Evolutionary conservation across 30 jellyfish, hydroid and myxozoan species (phyloP), one percentile per base, ranked within the genome.

Genomic region (Cassiopea xamachana): DNA sequence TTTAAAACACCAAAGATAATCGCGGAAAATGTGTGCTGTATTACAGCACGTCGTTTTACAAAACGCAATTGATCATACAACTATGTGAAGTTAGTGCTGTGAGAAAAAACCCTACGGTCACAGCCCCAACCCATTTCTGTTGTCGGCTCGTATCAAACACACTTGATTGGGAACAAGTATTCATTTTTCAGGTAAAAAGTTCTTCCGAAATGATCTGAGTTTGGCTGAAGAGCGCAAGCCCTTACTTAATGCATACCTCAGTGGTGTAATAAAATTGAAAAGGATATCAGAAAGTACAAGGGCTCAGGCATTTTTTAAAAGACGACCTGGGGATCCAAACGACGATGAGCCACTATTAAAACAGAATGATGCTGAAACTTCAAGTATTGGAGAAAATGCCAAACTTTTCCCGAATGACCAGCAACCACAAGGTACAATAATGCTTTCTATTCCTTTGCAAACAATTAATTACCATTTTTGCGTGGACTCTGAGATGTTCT

Each of bases 271-370:
- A 6, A 90, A 90, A 51, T 12, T 90, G 55, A 14, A 76, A 60
- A 43, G 79, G 48, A 75, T 90, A 18, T 48, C 71, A 58, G 89
- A 83, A 44, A 83, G 93, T 51, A 45, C 49, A 18, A 79, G 48
- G 60, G 97, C 97, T 7, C 97, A 90, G 69, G 90, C 97, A 45
- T 90, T 90, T 60, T 90, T 90, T 61, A 58, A 89, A 47, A 49
- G 84, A 46, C 46, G 97, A 51, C 97, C 97, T 1, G 97, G 97
- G 1, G 97, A 90, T 70, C 97, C 97, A 2, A 83, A 68, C 73
- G 72, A 61, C 18, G 90, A 82, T 19, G 94, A 87, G 59, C 91
- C 91, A 7, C 18, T 83, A 14, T 69, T 83, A 73, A 75, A 69
- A 69, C n/a, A 60, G 12, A 48, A 55, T 19, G 84, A 50, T 15